Percentiles rank a stretch among this genome's conserved stretches.
These are phyloP conservation scores for Macrostomum lignano DNA, from an alignment of 1,140 invertebrate genomes.

Conservation along the genomic window DNA sequence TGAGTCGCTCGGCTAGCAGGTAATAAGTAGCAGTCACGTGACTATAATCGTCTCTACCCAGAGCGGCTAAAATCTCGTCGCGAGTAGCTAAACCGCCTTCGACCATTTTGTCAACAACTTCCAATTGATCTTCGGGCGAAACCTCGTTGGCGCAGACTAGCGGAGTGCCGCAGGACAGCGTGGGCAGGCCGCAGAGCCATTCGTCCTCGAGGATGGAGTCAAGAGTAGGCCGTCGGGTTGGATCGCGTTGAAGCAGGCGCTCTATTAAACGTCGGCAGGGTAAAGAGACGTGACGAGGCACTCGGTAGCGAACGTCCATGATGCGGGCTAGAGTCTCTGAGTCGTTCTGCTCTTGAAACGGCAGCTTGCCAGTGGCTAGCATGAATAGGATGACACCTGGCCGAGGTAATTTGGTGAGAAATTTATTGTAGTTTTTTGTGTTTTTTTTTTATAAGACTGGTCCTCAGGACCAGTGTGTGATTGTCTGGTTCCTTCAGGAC, in stretches of 20 bases:
- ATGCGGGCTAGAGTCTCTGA: constrained; percentile 97
- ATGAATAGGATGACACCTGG: constrained; percentile 80
- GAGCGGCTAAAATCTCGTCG: constrained; percentile 60
- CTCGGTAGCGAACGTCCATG: constrained; percentile 90
- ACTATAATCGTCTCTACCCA: constrained; percentile 84
- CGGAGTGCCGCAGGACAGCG: too few species aligned
- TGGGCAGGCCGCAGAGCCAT: constrained; percentile 44
- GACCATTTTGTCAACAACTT: constrained; percentile 79
- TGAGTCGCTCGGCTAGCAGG: constrained; percentile 64
- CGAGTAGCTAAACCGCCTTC: constrained; percentile 65
- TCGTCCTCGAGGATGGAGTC: constrained; percentile 57
- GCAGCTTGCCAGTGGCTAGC: constrained; percentile 78
- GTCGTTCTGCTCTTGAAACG: constrained; percentile 94
- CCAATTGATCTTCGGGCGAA: constrained; percentile 60
- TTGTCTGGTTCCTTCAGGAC: too few species aligned
- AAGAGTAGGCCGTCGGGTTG: constrained; percentile 54
- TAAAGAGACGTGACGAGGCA: constrained; percentile 57
- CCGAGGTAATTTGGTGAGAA: too few species aligned
- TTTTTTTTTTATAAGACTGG: too few species aligned
- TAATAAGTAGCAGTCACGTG: constrained; percentile 95
- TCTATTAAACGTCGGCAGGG: constrained; percentile 57
- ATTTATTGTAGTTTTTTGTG: too few species aligned
- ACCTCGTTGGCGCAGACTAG: constrained; percentile 51
- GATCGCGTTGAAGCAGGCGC: constrained; percentile 65
- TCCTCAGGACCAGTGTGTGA: too few species aligned